Evolutionary conservation across 2,888 invertebrate species (phyloP).

Genomic region (Nomada fucata): DNA sequence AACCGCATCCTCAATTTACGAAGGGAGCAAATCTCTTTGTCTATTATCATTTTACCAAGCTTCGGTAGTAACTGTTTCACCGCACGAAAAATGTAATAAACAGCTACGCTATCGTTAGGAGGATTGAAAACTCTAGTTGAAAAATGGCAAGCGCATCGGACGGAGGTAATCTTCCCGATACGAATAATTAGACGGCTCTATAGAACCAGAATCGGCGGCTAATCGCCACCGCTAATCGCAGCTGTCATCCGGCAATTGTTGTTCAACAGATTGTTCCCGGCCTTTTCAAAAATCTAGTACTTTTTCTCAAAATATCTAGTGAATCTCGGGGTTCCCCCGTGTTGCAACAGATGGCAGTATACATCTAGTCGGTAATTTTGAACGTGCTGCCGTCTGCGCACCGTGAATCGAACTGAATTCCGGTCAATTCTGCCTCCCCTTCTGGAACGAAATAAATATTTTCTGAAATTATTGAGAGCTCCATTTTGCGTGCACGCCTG

Average conservation of each 20-base stretch:
- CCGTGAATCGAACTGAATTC: slow-evolving; percentile 71
- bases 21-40: neutral
- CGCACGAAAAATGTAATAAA: neutral
- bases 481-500: slow-evolving; percentile 44
- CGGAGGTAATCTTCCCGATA: neutral
- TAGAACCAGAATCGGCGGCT: rapidly evolving
- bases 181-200: neutral
- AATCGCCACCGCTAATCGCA: neutral
- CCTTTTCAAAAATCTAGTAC: slow-evolving; percentile 27
- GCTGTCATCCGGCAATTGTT: rapidly evolving
- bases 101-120: no score
- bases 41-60: neutral
- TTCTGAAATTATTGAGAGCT: slow-evolving; percentile 24
- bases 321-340: slow-evolving; percentile 32
- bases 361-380: slow-evolving; percentile 80
- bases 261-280: rapidly evolving
- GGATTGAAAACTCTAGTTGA: neutral
- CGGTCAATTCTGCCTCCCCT: slow-evolving; percentile 69
- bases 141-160: neutral
- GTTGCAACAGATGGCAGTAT: slow-evolving; percentile 79
- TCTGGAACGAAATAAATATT: slow-evolving; percentile 35
- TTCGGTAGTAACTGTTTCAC: neutral
- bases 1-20: slow-evolving; percentile 28
- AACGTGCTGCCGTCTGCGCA: slow-evolving; percentile 81
- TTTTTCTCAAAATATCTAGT: slow-evolving; percentile 41